Conservation (phyloP, 1,140 invertebrate genomes). For the Papilio helenus region DNA sequence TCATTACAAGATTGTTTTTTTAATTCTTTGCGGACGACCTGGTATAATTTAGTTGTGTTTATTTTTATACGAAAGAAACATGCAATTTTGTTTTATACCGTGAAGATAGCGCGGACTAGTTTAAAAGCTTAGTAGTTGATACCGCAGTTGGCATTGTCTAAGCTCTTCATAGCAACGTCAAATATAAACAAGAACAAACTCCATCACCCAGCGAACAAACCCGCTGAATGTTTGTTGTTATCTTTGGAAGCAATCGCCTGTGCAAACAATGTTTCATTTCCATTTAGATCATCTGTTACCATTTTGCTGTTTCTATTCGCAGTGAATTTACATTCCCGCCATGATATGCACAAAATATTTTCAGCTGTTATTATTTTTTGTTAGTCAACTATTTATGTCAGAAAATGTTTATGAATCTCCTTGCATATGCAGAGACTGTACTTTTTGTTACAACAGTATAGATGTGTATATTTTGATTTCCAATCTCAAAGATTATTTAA, state of each 20-base stretch:
- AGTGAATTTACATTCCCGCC: background rate
- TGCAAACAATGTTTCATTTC: conserved; percentile 47
- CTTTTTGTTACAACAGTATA: no score
- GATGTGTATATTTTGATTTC: no score
- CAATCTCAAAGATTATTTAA: no score
- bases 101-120: background rate
- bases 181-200: conserved; percentile 45
- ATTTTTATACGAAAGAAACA: background rate
- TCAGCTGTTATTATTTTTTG: background rate
- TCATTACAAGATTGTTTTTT: no score
- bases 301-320: background rate
- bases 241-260: conserved; percentile 49
- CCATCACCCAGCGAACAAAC: conserved; percentile 47
- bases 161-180: conserved; percentile 46
- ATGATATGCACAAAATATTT: background rate
- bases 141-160: conserved; percentile 37
- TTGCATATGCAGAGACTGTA: no score
- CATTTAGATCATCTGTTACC: conserved; percentile 16
- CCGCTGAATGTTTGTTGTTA: conserved; percentile 44
- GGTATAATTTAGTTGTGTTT: no score
- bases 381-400: background rate
- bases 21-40: no score
- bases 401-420: no score
- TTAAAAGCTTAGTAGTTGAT: background rate
- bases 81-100: background rate